Base-by-base conservation (phyloP, 2,113 vertebrate genomes). In the Natator depressus region DNA sequence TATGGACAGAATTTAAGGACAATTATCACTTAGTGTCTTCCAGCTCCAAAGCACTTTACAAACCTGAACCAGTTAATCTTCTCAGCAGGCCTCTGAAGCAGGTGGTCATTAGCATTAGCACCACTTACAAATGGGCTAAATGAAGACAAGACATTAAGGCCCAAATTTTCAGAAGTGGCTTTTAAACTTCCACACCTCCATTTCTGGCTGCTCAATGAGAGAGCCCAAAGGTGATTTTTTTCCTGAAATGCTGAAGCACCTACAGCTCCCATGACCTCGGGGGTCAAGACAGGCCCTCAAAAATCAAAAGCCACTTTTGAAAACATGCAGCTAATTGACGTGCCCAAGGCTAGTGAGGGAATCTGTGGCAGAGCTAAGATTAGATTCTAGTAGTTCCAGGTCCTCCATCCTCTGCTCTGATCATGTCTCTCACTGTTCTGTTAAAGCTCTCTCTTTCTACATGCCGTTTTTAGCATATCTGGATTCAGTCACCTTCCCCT, bases 251-350 rank as follows among this genome's bases (percentile, higher is more conserved):
- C 9, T 6, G 84, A 42, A 80, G 49, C 51, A 72, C 46, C 53
- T 72, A 2, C 1, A 0, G 91, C 90, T 51, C 1, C 0, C 69
- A 24, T 14, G 22, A 25, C 13, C 51, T 47, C 8, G 7, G 29
- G 27, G 35, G 19, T 49, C 62, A 35, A 35, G 29, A n/a, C 59
- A 27, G 53, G 90, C 84, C 4, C 72, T 0, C 59, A 7, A 5
- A 79, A 87, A 75, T 65, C n/a, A 3, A 3, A 54, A 76, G 87
- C 85, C 20, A 78, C 0, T 50, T 55, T 90, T 93, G 94, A 72
- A 95, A 96, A 91, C 93, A 76, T 20, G 0, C 0, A 17, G 10
- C 11, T 0, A 50, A 78, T 0, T 46, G 5, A 16, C 87, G 88
- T 80, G 83, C 57, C 93, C 10, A 76, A 89, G 86, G 80, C 87